Evolutionary conservation across 2,113 vertebrate genomes (phyloP).

Genomic region (Bubo blakistoni): DNA sequence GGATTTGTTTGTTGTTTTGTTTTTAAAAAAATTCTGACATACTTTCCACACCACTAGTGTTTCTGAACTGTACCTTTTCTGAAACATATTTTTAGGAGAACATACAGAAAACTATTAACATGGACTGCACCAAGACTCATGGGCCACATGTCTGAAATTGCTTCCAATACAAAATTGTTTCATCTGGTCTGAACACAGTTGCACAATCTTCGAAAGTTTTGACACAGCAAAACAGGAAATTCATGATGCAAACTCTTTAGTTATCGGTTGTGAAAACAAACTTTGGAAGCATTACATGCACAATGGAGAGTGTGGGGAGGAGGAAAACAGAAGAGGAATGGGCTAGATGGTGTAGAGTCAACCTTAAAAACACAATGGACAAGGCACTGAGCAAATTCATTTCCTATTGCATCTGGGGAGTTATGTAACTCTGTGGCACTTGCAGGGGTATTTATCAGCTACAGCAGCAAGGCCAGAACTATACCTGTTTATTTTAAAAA

Average conservation of each 20-base stretch:
- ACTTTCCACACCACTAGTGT: neutral
- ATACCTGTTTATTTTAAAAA: neutral
- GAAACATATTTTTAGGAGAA: neutral
- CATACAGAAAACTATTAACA: neutral
- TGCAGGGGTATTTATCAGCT: neutral
- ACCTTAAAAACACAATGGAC: neutral
- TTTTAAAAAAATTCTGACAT: neutral
- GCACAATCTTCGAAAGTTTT: conserved; percentile 72
- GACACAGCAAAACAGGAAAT: conserved; percentile 75
- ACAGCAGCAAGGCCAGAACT: neutral
- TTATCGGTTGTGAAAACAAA: neutral
- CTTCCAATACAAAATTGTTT: conserved; percentile 25
- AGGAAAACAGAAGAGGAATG: neutral
- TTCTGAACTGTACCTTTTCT: neutral
- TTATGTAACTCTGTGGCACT: neutral
- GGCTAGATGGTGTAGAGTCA: neutral
- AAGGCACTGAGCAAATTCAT: neutral
- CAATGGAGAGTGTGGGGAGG: neutral
- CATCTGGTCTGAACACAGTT: conserved; percentile 58
- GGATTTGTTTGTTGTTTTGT: neutral
- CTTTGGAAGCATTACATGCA: neutral
- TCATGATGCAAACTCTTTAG: conserved; percentile 31
- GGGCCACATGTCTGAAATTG: neutral
- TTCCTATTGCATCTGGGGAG: neutral
- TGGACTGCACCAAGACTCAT: neutral